Conservation (phyloP, 2,888 invertebrate genomes). For the Lydus trimaculatus region DNA sequence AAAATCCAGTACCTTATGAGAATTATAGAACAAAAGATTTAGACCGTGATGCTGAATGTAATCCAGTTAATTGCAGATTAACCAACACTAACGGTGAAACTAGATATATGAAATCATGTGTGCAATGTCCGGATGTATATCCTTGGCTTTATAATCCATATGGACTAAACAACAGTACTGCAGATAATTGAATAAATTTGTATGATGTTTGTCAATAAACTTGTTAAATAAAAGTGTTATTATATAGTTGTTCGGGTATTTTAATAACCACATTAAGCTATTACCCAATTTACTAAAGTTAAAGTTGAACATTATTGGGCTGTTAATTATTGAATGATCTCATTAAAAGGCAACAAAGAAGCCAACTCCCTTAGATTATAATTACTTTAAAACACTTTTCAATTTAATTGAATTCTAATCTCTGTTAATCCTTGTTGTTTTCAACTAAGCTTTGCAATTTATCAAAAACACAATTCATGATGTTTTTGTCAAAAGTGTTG, state of each 20-base stretch:
- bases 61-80: constrained; percentile 45
- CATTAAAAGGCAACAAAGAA: neutral
- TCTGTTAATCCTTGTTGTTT: no score
- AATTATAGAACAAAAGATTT: constrained; percentile 39
- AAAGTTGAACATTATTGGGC: neutral
- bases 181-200: neutral
- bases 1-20: constrained; percentile 54
- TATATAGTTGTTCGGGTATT: no score
- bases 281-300: neutral
- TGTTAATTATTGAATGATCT: neutral
- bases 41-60: constrained; percentile 38
- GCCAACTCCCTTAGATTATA: neutral
- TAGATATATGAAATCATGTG: constrained; percentile 58
- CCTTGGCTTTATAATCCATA: constrained; percentile 61
- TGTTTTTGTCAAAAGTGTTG: neutral
- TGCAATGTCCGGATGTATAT: constrained; percentile 58
- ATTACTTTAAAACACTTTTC: neutral
- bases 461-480: neutral
- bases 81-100: constrained; percentile 37
- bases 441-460: neutral
- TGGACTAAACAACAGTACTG: constrained; percentile 38
- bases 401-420: neutral
- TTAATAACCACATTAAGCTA: neutral
- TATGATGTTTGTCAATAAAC: neutral
- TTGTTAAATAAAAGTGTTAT: constrained; percentile 1